phyloP scores from a whole-genome alignment of 2,113 vertebrate species.

The Chauna torquata region DNA sequence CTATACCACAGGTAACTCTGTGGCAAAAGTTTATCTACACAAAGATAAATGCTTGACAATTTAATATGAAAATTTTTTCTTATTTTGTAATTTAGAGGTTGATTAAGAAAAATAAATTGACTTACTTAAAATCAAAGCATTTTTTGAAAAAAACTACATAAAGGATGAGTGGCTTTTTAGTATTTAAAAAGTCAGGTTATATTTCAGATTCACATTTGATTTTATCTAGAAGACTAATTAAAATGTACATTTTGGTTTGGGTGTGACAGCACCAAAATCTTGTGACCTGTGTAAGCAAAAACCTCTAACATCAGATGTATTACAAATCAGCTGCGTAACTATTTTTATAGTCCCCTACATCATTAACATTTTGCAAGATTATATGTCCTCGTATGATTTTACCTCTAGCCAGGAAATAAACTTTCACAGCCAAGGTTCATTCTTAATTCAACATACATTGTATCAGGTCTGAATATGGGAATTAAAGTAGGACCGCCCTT shows the following conservation, averaged over 20 bases:
- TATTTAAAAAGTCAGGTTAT: neutral
- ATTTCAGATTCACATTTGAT: neutral
- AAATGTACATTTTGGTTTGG: neutral
- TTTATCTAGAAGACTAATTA: neutral
- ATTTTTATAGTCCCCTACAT: neutral
- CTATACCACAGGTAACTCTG: neutral
- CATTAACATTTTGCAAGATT: neutral
- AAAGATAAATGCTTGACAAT: neutral
- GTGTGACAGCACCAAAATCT: neutral
- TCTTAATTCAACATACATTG: neutral
- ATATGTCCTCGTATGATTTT: neutral
- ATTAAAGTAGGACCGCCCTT: neutral
- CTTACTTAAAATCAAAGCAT: neutral
- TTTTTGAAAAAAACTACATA: accelerated
- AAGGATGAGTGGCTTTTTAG: neutral
- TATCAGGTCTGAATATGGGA: neutral
- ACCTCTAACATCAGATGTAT: neutral
- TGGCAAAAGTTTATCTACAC: neutral
- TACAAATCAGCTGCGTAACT: neutral
- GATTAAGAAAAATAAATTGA: neutral
- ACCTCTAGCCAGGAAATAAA: neutral
- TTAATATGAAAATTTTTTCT: neutral
- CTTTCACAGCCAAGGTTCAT: neutral
- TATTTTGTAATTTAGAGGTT: neutral
- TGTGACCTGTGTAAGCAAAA: neutral